phyloP scores from a whole-genome alignment of 2,113 vertebrate genomes.

The Perca fluviatilis region DNA sequence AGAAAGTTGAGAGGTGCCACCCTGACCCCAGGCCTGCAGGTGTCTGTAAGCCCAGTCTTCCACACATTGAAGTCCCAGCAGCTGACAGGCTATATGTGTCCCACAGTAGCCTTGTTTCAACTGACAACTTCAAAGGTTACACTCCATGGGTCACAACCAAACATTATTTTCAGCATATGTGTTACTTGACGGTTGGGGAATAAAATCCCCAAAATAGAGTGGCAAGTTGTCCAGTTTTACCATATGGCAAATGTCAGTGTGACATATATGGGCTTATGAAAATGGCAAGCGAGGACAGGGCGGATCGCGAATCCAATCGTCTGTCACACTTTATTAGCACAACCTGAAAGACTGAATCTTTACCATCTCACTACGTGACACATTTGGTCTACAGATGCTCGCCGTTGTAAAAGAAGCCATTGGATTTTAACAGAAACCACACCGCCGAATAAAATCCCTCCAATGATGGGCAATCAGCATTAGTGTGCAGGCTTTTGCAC shows the following conservation, averaged over 20 bases:
- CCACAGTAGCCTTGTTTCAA: constrained; percentile 62
- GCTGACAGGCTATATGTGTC: constrained; percentile 68
- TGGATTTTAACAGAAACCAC: constrained; percentile 69
- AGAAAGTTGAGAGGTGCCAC: constrained; percentile 56
- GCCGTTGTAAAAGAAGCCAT: constrained; percentile 59
- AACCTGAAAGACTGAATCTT: constrained; percentile 44
- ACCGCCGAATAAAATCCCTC: constrained; percentile 46
- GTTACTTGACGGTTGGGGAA: constrained; percentile 32
- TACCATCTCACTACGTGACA: constrained; percentile 56
- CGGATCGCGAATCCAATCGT: constrained; percentile 53
- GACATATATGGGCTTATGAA: constrained; percentile 72
- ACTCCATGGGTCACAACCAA: constrained; percentile 59
- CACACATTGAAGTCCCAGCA: constrained; percentile 48
- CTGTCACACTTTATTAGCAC: constrained; percentile 68
- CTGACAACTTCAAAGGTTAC: constrained; percentile 72
- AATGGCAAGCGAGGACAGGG: constrained; percentile 60
- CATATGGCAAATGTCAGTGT: constrained; percentile 73
- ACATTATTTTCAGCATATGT: constrained; percentile 70
- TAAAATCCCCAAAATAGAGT: constrained; percentile 46
- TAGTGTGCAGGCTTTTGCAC: constrained; percentile 37
- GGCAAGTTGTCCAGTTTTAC: constrained; percentile 71
- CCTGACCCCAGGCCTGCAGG: constrained; percentile 59
- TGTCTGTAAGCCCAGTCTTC: constrained; percentile 49
- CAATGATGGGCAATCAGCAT: constrained; percentile 47
- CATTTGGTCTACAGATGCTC: constrained; percentile 80